Evolutionary conservation across 2,113 vertebrate genomes (phyloP), one percentile per base, ranked within the genome.

Genomic region (Lutjanus erythropterus): DNA sequence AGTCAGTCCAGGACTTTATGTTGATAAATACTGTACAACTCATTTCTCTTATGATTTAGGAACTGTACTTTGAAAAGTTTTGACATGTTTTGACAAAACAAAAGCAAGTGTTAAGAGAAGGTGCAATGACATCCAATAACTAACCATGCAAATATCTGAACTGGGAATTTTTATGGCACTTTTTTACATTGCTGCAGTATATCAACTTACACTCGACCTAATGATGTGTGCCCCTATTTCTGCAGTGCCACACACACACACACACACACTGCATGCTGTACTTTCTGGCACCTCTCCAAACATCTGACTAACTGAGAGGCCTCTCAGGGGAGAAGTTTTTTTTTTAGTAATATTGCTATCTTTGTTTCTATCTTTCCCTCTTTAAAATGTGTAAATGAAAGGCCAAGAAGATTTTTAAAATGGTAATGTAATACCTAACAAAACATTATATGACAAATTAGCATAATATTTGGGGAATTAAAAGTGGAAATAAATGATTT

Each of bases 141-240:
- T 29, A 56, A 65, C 65, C 47, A 66, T 25, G 35, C 46, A 71
- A 74, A 77, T 80, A 85, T 82, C 78, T 78, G 46, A 85, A 56
- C 19, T 31, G n/a, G 35, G 78, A 89, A 82, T 84, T 75, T 90
- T 87, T 82, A 88, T 83, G 52, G 61, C 52, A 42, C 49, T 53
- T 46, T 75, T 86, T 89, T 62, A 74, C 78, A 81, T 86, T 74
- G 68, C 80, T 88, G 75, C 47, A 76, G 68, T 76, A 66, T 75
- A 86, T 91, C 80, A 69, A 46, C 74, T 90, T 86, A 83, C 86
- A 75, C 61, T 80, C 16, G 15, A 78, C 65, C 65, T 42, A 78
- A 75, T 75, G 65, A 64, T 47, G 62, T 74, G 64, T 78, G 35
- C 80, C 71, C 73, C 86, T 89, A 83, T 88, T 88, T 83, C 83